Evolutionary conservation across 2,797 vertebrate genomes (phyloP).

Genomic region (Orientallactaga sibirica): DNA sequence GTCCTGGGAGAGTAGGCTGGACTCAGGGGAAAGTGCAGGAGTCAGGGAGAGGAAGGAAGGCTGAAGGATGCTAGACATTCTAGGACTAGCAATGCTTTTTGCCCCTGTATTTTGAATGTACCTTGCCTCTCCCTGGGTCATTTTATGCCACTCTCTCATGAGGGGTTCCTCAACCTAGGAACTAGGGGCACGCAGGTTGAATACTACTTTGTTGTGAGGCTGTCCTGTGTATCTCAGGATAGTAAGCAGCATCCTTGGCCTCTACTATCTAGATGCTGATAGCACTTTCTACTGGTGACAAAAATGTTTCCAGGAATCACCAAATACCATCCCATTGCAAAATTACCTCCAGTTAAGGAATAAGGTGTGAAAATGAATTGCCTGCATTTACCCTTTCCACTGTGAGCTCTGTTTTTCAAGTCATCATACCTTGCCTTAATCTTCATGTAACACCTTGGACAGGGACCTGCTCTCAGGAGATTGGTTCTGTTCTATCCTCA

Average conservation of each 20-base stretch:
- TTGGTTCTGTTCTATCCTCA: not conserved
- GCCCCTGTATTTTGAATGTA: not conserved
- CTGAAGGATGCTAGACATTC: not conserved
- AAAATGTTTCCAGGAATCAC: not conserved
- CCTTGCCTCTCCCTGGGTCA: not conserved
- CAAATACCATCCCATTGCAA: not conserved
- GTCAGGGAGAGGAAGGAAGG: not conserved
- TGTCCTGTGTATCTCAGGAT: not conserved
- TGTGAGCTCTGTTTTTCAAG: not conserved
- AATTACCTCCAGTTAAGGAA: not conserved
- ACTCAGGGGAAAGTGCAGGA: accelerated
- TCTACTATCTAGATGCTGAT: not conserved
- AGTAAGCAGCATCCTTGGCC: not conserved
- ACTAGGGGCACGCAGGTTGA: not conserved
- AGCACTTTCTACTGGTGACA: not conserved
- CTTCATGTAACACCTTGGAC: no score
- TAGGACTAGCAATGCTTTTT: accelerated
- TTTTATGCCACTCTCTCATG: not conserved
- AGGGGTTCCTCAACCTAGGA: not conserved
- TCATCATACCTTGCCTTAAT: not conserved
- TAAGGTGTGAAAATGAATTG: no score
- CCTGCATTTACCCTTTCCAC: not conserved
- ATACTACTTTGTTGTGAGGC: not conserved
- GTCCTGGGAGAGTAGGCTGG: not conserved
- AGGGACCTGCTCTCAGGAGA: not conserved